phyloP scores from a whole-genome alignment of 2,797 vertebrate genomes.

The Acrocephalus scirpaceus region DNA sequence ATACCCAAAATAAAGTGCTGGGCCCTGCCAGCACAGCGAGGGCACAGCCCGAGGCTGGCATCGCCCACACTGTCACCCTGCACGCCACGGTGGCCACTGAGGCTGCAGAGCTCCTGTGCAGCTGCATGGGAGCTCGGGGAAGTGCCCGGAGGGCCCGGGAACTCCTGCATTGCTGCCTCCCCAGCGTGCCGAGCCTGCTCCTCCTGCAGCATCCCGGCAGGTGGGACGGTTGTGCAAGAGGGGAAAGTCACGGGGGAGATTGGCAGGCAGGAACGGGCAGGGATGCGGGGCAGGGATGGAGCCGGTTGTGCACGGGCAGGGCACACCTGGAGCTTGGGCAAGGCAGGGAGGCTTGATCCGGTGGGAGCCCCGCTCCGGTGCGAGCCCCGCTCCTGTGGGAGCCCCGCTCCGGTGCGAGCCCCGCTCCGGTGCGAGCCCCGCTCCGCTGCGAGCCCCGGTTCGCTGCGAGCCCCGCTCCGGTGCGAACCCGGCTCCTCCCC shows the following conservation, averaged over 20 bases:
- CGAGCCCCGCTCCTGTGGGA: too few relatives aligned
- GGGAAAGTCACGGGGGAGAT: not conserved
- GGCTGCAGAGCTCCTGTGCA: not conserved
- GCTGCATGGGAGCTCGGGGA: conserved; percentile 2
- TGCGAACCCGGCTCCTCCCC: not conserved
- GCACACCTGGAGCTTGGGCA: not conserved
- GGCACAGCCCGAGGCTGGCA: not conserved
- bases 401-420: too few relatives aligned
- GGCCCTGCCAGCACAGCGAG: not conserved
- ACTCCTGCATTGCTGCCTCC: not conserved
- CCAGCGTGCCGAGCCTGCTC: not conserved
- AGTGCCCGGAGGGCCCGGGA: not conserved
- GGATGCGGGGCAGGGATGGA: not conserved
- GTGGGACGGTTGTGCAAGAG: conserved; percentile 28
- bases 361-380: not conserved
- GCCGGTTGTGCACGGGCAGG: not conserved
- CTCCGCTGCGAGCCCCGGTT: not conserved
- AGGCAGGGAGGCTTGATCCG: not conserved
- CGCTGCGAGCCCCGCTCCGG: rapidly evolving
- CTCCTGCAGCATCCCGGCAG: not conserved
- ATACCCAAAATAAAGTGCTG: not conserved
- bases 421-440: not conserved
- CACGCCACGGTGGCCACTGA: not conserved
- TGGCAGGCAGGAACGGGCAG: not conserved
- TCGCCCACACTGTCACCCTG: not conserved